Evolutionary conservation across 2,797 vertebrate genomes (phyloP).

Genomic region (Muraenolepis orangiensis): DNA sequence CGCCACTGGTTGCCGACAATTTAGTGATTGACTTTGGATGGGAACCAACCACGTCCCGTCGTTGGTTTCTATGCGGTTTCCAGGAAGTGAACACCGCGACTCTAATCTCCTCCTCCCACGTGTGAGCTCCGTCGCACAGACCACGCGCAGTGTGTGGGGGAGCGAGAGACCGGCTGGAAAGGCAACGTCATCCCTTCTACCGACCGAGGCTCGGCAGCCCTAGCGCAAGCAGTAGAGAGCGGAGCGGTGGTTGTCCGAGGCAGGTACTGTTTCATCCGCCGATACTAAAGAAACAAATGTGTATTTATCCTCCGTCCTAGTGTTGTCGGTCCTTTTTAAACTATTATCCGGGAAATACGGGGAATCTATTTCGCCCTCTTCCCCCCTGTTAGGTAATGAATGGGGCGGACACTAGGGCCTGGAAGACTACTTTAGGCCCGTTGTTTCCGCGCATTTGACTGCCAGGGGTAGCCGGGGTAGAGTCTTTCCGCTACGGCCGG

Average conservation of each 20-base stretch:
- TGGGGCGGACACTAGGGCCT: slow-evolving; percentile 71
- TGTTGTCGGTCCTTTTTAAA: slow-evolving; percentile 5
- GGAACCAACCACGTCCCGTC: not conserved
- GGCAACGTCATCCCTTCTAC: slow-evolving; percentile 72
- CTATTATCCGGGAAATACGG: slow-evolving; percentile 19
- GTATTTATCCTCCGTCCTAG: not conserved
- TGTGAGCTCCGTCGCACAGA: slow-evolving; percentile 62
- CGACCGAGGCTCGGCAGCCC: slow-evolving; percentile 56
- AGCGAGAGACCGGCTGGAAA: slow-evolving; percentile 70
- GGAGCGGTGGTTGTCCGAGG: slow-evolving; percentile 74
- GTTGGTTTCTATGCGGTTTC: slow-evolving; percentile 72
- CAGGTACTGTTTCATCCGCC: slow-evolving; percentile 54
- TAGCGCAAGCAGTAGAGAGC: slow-evolving; percentile 53
- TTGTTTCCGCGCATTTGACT: slow-evolving; percentile 63
- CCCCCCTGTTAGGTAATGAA: slow-evolving; percentile 54
- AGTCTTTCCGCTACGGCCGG: slow-evolving; percentile 51
- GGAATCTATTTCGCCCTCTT: slow-evolving; percentile 62
- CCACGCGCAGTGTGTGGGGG: slow-evolving; percentile 73
- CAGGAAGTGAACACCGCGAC: slow-evolving; percentile 71
- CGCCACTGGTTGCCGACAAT: slow-evolving; percentile 47
- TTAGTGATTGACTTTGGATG: not conserved
- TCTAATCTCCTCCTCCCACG: slow-evolving; percentile 71
- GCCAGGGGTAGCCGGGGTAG: slow-evolving; percentile 37
- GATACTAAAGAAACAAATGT: not conserved
- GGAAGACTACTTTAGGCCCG: slow-evolving; percentile 58